Evolutionary conservation across 2,888 invertebrate species (phyloP), one percentile per base, ranked within the genome.

Genomic region (Caenorhabditis sulstoni): DNA sequence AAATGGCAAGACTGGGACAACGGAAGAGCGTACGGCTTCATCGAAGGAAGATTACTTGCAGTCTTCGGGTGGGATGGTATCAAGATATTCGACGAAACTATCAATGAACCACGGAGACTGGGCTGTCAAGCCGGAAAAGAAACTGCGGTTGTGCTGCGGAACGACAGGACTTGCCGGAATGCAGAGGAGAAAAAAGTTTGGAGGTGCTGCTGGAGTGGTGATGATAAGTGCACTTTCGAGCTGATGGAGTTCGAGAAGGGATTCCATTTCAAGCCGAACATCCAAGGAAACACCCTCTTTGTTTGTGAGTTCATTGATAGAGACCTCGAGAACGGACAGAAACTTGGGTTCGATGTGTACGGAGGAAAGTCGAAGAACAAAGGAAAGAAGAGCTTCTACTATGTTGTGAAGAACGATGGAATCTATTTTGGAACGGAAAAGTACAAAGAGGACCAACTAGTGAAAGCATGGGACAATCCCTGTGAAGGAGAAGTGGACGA

Each of bases 281-380:
- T 59, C 0, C 44, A 23, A 14, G 64, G 58, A 29, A 57, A 16
- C 12, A 79, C 79, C 1, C 50, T 79, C 0, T 79, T 79, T 18
- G 58, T 49, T 14, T 73, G 73, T 22, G 75, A 79, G 16, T 74
- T 79, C 44, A 29, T 57, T 1, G 75, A 70, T 23, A 62, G n/a
- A n/a, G n/a, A n/a, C n/a, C n/a, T n/a, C n/a, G n/a, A 47, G 22
- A 39, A 47, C 39, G 70, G 66, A 2, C 68, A 74, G 58, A 79
- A 75, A 50, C 16, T 79, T 16, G 70, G 79, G 7, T 75, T 79
- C 22, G 79, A 75, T 64, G 79, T 79, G 16, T 79, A 79, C 29
- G 79, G 79, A 59, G 75, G 75, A 20, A 79, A 68, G 37, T 74
- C 74, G 14, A 57, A 71, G 20, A 68, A 75, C 14, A 41, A n/a